Evolutionary conservation across 2,888 invertebrate species (phyloP).

Genomic region (Ormyrus rosae): DNA sequence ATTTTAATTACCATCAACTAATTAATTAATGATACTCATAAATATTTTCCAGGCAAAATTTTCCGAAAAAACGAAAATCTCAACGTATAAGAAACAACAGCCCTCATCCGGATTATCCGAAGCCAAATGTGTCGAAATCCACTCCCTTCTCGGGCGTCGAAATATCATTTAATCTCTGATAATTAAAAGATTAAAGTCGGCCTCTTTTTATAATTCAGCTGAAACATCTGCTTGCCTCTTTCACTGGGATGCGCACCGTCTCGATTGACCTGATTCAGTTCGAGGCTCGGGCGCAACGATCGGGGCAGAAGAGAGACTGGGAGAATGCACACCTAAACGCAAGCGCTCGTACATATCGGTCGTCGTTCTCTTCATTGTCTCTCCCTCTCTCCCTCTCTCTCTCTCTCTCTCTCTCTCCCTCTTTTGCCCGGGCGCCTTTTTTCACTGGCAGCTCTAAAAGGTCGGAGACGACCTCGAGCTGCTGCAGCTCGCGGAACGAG

Average conservation of each 20-base stretch:
- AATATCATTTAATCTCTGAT: background rate
- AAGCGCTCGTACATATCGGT: background rate
- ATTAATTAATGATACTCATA: too few relatives aligned
- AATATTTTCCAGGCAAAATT: too few relatives aligned
- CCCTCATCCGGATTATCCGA: too few relatives aligned
- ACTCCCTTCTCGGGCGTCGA: too few relatives aligned
- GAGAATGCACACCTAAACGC: conserved; percentile 33
- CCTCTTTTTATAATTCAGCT: conserved; percentile 11
- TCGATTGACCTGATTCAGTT: conserved; percentile 46
- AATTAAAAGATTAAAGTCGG: conserved; percentile 10
- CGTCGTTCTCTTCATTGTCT: background rate
- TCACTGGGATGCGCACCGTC: conserved; percentile 3
- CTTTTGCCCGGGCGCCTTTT: background rate
- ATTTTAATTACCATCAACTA: too few relatives aligned
- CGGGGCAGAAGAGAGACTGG: conserved; percentile 6
- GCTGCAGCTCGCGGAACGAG: too few relatives aligned
- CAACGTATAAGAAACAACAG: too few relatives aligned
- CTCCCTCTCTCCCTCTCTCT: background rate
- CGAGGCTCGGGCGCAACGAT: conserved; percentile 12
- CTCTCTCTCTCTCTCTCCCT: background rate
- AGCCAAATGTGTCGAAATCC: too few relatives aligned
- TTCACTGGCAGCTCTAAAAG: too few relatives aligned
- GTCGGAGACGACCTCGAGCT: too few relatives aligned
- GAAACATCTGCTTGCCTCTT: conserved; percentile 24
- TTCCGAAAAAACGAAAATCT: too few relatives aligned